phyloP scores from a whole-genome alignment of 2,113 vertebrate species.

The Hemichromis elongatus region DNA sequence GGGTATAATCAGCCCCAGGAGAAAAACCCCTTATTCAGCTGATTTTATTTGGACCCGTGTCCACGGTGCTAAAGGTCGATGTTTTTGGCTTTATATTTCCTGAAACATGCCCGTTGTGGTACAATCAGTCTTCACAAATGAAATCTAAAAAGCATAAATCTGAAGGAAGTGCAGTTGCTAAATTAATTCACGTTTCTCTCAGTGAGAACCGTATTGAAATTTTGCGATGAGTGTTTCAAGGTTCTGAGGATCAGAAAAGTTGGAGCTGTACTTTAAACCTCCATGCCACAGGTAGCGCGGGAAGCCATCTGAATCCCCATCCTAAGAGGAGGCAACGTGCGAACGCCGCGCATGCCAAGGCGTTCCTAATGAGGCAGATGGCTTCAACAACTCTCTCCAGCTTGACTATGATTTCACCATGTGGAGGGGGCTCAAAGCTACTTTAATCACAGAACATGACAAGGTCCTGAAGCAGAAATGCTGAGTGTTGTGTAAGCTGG shows the following conservation, averaged over 20 bases:
- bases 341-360: neutral
- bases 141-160: neutral
- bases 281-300: conserved; percentile 14
- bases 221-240: neutral
- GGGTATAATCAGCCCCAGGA: neutral
- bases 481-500: neutral
- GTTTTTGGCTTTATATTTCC: neutral
- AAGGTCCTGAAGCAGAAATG: neutral
- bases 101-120: neutral
- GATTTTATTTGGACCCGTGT: neutral
- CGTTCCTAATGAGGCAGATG: conserved; percentile 44
- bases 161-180: neutral
- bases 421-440: neutral
- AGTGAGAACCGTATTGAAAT: neutral
- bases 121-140: neutral
- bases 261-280: neutral
- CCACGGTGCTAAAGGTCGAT: neutral
- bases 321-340: neutral
- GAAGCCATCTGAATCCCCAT: neutral
- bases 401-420: conserved; percentile 15
- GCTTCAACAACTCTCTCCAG: conserved; percentile 17
- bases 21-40: neutral
- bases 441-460: conserved; percentile 28
- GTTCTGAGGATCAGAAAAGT: neutral
- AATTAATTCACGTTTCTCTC: neutral